These are phyloP conservation scores for Maconellicoccus hirsutus DNA, from an alignment of 1,140 invertebrate species.

Conservation along the genomic window DNA sequence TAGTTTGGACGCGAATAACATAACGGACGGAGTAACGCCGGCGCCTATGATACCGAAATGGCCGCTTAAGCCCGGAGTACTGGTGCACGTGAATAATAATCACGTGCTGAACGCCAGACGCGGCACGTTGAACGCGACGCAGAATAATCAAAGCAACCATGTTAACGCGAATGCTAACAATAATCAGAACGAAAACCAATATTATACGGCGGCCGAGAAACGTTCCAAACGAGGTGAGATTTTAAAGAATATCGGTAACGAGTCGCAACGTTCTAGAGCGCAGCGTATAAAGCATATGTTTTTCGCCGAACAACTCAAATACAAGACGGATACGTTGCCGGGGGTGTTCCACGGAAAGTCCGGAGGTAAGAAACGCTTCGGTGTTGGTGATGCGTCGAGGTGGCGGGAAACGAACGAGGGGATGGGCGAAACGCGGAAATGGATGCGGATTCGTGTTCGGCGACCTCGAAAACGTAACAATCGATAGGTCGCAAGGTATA, in stretches of 20 bases:
- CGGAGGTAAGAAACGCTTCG: conserved; percentile 31
- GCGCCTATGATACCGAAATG: conserved; percentile 46
- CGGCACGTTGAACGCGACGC: conserved; percentile 17
- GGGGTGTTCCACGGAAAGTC: conserved; percentile 32
- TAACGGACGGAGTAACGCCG: conserved; percentile 28
- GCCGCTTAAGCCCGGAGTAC: conserved; percentile 75
- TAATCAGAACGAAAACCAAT: conserved; percentile 21
- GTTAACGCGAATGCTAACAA: conserved; percentile 5
- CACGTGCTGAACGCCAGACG: conserved; percentile 41
- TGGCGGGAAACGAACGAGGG: neutral
- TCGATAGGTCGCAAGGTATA: no score
- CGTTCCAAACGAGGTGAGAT: conserved; percentile 5
- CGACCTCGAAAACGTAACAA: no score
- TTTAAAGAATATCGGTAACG: neutral
- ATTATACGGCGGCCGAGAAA: conserved; percentile 6
- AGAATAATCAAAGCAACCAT: conserved; percentile 27
- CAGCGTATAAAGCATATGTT: conserved; percentile 32
- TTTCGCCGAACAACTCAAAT: conserved; percentile 27
- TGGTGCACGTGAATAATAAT: conserved; percentile 70
- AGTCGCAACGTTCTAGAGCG: conserved; percentile 30
- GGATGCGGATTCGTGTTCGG: no score
- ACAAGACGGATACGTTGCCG: conserved; percentile 30
- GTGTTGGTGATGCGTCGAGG: neutral
- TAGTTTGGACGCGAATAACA: neutral
- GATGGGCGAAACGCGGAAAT: no score